Evolutionary conservation across 2,113 vertebrate species (phyloP).

Genomic region (Promerops cafer): DNA sequence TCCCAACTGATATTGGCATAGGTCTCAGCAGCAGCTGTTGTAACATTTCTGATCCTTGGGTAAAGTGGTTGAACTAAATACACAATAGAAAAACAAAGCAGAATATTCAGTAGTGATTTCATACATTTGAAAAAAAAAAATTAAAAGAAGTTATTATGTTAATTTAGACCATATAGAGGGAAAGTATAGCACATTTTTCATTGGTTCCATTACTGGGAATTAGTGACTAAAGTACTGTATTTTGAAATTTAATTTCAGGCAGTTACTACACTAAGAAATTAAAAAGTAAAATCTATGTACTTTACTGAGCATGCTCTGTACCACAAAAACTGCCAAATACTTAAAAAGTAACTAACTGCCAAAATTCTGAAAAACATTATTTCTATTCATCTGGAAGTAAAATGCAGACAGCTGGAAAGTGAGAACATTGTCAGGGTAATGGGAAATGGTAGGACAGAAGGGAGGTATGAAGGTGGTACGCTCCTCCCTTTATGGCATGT

Average conservation of each 20-base stretch:
- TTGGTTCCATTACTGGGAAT: slow-evolving; percentile 10
- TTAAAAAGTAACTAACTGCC: background rate
- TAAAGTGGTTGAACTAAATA: slow-evolving; percentile 78
- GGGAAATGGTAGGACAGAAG: background rate
- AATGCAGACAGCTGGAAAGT: background rate
- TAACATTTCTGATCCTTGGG: slow-evolving; percentile 86
- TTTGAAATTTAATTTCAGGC: background rate
- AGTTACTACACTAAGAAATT: background rate
- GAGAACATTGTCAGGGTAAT: background rate
- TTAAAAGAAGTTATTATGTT: background rate
- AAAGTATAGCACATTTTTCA: background rate
- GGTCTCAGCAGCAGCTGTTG: slow-evolving; percentile 78
- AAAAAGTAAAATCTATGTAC: background rate
- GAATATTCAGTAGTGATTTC: slow-evolving; percentile 51
- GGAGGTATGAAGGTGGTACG: background rate
- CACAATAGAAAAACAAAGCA: slow-evolving; percentile 80
- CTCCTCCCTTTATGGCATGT: background rate
- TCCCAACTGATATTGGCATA: slow-evolving; percentile 92
- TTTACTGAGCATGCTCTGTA: background rate
- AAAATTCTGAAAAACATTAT: background rate
- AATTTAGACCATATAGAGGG: background rate
- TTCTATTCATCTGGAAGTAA: background rate
- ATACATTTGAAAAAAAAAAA: background rate
- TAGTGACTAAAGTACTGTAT: background rate
- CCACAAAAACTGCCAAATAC: background rate